Evolutionary conservation across 1,140 invertebrate species (phyloP).

Genomic region (Drosophila punjabiensis): DNA sequence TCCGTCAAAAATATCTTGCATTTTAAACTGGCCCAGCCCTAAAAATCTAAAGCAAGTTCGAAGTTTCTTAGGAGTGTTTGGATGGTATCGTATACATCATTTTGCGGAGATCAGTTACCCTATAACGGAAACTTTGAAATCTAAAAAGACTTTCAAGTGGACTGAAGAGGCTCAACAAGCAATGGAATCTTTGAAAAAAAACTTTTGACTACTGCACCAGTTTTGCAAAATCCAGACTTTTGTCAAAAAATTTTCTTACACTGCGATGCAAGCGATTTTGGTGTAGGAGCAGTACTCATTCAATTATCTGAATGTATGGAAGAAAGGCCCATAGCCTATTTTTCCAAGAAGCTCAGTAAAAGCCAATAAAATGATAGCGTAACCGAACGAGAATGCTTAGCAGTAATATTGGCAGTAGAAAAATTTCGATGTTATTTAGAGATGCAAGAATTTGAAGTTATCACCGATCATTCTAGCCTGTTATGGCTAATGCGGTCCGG

Average conservation of each 20-base stretch:
- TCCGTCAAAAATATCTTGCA: slow-evolving; percentile 7
- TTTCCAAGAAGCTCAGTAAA: slow-evolving; percentile 1
- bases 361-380: slow-evolving; percentile 1
- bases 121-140: slow-evolving; percentile 1
- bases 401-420: slow-evolving; percentile 7
- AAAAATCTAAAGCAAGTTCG: slow-evolving; percentile 23
- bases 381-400: slow-evolving; percentile 1
- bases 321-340: slow-evolving; percentile 2
- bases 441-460: slow-evolving; percentile 13
- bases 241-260: neutral
- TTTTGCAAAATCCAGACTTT: slow-evolving; percentile 14
- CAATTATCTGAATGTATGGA: neutral
- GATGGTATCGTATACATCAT: slow-evolving; percentile 16
- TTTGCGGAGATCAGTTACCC: neutral
- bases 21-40: slow-evolving; percentile 13
- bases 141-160: slow-evolving; percentile 17
- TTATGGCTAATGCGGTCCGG: slow-evolving; percentile 4
- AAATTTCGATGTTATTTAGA: slow-evolving; percentile 7
- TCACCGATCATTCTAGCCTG: slow-evolving; percentile 9
- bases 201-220: no score
- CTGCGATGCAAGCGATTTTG: slow-evolving; percentile 12
- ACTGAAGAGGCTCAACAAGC: neutral
- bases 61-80: slow-evolving; percentile 11
- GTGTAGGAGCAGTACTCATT: neutral
- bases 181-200: no score